Base-by-base conservation (phyloP, 2,888 invertebrate species). In the Agonopterix alstromeriana region DNA sequence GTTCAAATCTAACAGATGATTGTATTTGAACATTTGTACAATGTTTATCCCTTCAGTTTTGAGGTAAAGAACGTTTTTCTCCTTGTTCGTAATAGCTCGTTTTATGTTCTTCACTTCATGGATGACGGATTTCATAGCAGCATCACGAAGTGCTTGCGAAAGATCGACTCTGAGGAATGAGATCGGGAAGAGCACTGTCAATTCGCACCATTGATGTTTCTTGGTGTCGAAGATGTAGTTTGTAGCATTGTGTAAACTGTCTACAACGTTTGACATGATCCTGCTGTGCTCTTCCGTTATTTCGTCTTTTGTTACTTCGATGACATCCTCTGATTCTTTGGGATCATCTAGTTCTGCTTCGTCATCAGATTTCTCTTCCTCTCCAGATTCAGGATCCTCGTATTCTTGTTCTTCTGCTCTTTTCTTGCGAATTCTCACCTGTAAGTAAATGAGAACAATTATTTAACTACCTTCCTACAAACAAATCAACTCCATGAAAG, bases 21-120 rank as follows among this genome's bases (percentile, higher is more conserved):
- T 89, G 72, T 96, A 94, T 63, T 95, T 94, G 65, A 94, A 96
- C 93, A 99, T 95, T 86, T 96, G 96, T 46, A 92, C 86, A 48
- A 99, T 93, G 70, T 99, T 99, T 46, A 98, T 94, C 3, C 99
- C 99, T 69, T 99, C 99, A 0, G 99, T 99, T 80, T 96, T 96
- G 0, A 99, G 87, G 54, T 93, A 90, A 0, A 93, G 78, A 10
- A 90, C 81, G 12, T 91, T 85, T 45, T 91, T 90, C 63, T 93
- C 93, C 66, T 90, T 90, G 54, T 94, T 94, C 0, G 95, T 93
- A 48, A 98, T 95, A 0, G 97, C 97, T 50, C 95, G 91, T 63
- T 92, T 95, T 51, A 99, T 97, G 42, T 93, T 90, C 0, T 93
- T 91, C 0, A 95, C 92, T 79, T 97, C 93, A 77, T 95, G 93